Conservation (phyloP, 2,113 vertebrate species). For the Xerus inauris region DNA sequence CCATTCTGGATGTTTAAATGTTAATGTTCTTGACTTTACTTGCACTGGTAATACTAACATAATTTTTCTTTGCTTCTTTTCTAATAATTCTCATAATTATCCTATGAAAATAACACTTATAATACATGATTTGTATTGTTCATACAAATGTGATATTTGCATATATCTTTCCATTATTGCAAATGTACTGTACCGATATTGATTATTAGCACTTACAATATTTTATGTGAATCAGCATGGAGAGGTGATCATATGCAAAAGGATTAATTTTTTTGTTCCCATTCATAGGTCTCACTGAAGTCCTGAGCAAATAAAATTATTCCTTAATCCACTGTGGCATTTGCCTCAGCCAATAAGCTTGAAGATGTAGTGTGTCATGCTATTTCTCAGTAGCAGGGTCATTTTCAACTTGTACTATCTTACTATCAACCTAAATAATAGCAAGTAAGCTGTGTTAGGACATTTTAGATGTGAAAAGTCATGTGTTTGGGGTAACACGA, state of each 20-base stretch:
- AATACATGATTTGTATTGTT: slow-evolving; percentile 66
- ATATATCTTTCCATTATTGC: slow-evolving; percentile 68
- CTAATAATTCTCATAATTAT: slow-evolving; percentile 59
- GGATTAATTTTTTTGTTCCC: slow-evolving; percentile 71
- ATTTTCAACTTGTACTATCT: slow-evolving; percentile 59
- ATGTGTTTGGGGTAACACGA: slow-evolving; percentile 43
- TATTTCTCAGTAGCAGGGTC: slow-evolving; percentile 89
- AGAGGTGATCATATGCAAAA: slow-evolving; percentile 67
- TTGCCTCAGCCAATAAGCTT: slow-evolving; percentile 83
- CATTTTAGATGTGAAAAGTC: slow-evolving; percentile 70
- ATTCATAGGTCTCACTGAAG: slow-evolving; percentile 78
- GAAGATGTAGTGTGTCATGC: slow-evolving; percentile 99
- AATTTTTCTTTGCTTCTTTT: slow-evolving; percentile 75
- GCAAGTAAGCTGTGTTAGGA: slow-evolving; percentile 11
- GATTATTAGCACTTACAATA: slow-evolving; percentile 56
- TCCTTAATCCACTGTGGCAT: slow-evolving; percentile 68
- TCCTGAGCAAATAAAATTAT: slow-evolving; percentile 82
- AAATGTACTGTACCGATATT: slow-evolving; percentile 43
- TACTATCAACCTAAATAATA: slow-evolving; percentile 10
- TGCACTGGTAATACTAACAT: slow-evolving; percentile 77
- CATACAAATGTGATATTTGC: slow-evolving; percentile 58
- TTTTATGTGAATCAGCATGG: slow-evolving; percentile 60
- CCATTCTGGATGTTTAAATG: slow-evolving; percentile 69
- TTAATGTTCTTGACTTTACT: slow-evolving; percentile 76
- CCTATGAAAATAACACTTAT: slow-evolving; percentile 39